Evolutionary conservation across 2,797 vertebrate species (phyloP).

Genomic region (Odontamblyopus rebecca): DNA sequence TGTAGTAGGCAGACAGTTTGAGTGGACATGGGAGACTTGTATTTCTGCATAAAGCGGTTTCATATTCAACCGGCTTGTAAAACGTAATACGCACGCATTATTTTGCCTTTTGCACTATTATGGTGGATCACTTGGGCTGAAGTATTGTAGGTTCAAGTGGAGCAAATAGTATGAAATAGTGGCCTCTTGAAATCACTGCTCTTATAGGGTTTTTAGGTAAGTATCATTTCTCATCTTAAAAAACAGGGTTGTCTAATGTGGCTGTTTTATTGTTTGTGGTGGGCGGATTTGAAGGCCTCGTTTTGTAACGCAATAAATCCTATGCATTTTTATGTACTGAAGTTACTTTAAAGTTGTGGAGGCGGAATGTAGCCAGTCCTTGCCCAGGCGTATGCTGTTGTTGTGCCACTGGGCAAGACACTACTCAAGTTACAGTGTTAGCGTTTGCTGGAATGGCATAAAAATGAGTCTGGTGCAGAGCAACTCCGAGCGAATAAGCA

Average conservation of each 20-base stretch:
- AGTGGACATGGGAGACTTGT: constrained; percentile 4
- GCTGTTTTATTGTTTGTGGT: no score
- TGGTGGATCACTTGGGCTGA: background rate
- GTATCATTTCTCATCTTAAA: background rate
- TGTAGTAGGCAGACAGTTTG: background rate
- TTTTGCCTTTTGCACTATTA: background rate
- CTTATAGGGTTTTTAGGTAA: background rate
- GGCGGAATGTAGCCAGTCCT: background rate
- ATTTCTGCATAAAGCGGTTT: background rate
- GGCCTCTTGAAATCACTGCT: background rate
- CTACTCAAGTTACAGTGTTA: background rate
- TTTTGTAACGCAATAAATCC: background rate
- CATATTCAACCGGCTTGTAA: constrained; percentile 1
- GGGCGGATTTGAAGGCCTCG: background rate
- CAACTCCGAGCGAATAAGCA: no score
- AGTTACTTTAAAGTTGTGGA: background rate
- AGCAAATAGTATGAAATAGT: background rate
- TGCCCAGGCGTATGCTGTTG: background rate
- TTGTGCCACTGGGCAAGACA: constrained; percentile 1
- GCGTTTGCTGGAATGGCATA: no score
- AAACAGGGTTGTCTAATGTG: background rate
- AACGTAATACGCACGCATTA: background rate
- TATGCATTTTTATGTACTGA: background rate
- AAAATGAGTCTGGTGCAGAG: no score
- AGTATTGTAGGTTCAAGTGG: background rate